These are phyloP conservation scores for Thaleichthys pacificus DNA, from an alignment of 2,797 vertebrate genomes.

Conservation along the genomic window DNA sequence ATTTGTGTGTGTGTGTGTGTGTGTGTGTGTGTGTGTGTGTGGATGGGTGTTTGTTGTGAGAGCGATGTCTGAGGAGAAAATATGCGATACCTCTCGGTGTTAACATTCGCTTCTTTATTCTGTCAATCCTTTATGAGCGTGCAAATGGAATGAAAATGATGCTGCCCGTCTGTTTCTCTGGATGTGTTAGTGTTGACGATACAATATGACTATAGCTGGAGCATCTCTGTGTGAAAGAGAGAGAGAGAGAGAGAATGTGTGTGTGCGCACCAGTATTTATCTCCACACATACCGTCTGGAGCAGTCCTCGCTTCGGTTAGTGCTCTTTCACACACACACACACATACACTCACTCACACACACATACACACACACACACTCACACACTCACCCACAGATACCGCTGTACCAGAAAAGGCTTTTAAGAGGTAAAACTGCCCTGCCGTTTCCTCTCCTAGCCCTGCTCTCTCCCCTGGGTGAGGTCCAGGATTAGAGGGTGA, in stretches of 20 bases:
- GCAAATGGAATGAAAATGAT: background rate
- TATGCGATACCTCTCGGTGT: constrained; percentile 15
- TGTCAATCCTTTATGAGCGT: background rate
- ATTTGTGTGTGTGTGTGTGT: constrained; percentile 14
- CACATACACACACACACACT: background rate
- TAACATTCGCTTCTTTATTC: constrained; percentile 47
- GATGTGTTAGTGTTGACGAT: no score
- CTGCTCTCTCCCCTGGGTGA: constrained; percentile 40
- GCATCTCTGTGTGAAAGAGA: background rate
- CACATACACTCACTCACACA: background rate
- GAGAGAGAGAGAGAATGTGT: background rate
- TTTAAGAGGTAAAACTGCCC: constrained; percentile 35
- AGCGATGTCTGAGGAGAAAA: constrained; percentile 34
- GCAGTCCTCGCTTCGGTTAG: background rate
- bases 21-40: constrained; percentile 15
- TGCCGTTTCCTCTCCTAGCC: constrained; percentile 27
- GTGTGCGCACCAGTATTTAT: background rate
- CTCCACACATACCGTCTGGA: background rate
- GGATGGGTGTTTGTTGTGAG: constrained; percentile 15
- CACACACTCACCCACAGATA: background rate
- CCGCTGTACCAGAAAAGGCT: constrained; percentile 38
- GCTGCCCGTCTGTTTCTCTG: background rate
- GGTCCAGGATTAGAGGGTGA: constrained; percentile 63
- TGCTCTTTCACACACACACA: background rate
- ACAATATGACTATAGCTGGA: no score